Conservation (phyloP, 2,888 invertebrate genomes). For the Conomelus anceps region DNA sequence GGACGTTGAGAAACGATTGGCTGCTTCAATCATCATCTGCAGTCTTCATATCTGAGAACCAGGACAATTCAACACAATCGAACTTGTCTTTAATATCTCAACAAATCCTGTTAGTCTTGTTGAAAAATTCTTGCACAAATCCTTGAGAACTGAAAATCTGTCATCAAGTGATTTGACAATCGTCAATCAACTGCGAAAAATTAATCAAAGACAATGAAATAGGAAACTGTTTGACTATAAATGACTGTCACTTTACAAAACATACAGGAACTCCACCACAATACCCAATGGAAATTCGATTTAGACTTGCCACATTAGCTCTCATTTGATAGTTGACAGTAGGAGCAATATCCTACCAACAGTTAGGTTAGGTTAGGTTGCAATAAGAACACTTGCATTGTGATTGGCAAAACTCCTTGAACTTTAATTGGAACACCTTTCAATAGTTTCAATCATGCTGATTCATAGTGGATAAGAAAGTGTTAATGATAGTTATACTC, state of each 20-base stretch:
- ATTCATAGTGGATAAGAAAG: neutral
- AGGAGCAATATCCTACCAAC: neutral
- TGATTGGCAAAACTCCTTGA: neutral
- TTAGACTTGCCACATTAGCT: neutral
- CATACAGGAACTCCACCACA: neutral
- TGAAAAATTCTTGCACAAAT: neutral
- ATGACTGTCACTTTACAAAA: neutral
- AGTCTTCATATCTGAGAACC: neutral
- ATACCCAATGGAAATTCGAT: neutral
- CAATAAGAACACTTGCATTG: neutral
- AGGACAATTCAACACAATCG: neutral
- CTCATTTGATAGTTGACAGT: neutral
- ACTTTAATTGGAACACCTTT: neutral
- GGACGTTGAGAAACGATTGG: too few relatives aligned
- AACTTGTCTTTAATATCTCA: neutral
- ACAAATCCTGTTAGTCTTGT: neutral
- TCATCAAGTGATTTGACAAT: neutral
- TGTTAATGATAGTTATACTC: neutral
- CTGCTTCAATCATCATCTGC: too few relatives aligned
- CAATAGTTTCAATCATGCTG: neutral
- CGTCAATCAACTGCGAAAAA: neutral
- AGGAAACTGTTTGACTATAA: neutral
- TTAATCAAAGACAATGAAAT: neutral
- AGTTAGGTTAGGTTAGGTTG: neutral
- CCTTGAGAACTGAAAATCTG: neutral